Base-by-base conservation (phyloP, 2,888 invertebrate genomes). In the Poecilus cupreus region DNA sequence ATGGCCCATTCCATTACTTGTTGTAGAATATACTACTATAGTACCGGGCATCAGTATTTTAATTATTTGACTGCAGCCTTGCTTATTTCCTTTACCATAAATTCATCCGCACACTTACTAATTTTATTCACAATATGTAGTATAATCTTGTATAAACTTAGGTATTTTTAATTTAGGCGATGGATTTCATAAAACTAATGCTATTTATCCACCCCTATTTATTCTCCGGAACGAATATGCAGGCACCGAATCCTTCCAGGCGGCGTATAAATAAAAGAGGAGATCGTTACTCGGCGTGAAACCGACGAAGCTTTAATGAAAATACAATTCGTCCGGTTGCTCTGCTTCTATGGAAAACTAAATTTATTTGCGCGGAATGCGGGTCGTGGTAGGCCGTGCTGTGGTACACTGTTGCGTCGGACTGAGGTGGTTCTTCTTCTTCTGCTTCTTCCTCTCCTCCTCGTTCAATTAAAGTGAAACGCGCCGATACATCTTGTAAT, bases 281-380 rank as follows among this genome's bases (percentile, higher is more conserved):
- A 24, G 32, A n/a, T 75, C 49, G 24, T 75, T 51, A 72, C 51
- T 13, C 51, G 8, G 51, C 32, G 72, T 26, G 49, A 72, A 72
- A 80, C 80, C 57, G 72, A 46, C 49, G 79, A 79, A 57, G 72
- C 70, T 54, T 72, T 80, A 80, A 80, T 80, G 80, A 80, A 80
- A 80, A 72, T 72, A 80, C 80, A 80, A 80, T 80, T 72, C 72
- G 72, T 80, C 43, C 43, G 32, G 32, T 32, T 32, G 32, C 32
- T 32, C 6, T 32, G 24, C 72, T 54, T 11, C 22, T 75, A 18
- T 24, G 51, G 51, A 75, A 26, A 51, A 75, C 16, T 75, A 32
- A 75, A 75, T 75, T 75, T 75, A 75, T 75, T 75, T 75, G 32
- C 43, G 37, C 64, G 18, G 32, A 60, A 26, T 26, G 60, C 18